A percentile compares a stretch with the other conserved stretches of the same genome.
phyloP scores from a whole-genome alignment of 2,888 invertebrate genomes.

The Hyles lineata region DNA sequence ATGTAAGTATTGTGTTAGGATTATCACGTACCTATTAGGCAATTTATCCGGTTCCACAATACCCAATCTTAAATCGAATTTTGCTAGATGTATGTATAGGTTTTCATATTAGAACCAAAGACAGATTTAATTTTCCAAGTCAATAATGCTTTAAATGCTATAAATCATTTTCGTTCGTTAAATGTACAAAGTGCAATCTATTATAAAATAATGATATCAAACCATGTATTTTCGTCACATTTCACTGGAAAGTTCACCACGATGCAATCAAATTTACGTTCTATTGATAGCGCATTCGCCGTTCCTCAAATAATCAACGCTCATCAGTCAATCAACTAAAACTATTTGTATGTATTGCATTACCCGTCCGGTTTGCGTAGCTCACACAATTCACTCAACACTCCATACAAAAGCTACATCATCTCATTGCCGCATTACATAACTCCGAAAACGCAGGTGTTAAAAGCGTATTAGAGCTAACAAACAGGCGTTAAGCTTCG shows the following conservation, averaged over 20 bases:
- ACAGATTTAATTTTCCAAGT: too few relatives aligned
- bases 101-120: too few relatives aligned
- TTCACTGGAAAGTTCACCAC: background rate
- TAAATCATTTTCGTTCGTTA: background rate
- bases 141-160: background rate
- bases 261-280: constrained; percentile 1
- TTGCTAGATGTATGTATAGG: too few relatives aligned
- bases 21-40: too few relatives aligned
- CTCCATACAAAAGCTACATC: constrained; percentile 64
- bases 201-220: background rate
- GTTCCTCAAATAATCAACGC: constrained; percentile 29
- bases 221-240: background rate
- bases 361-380: constrained; percentile 41
- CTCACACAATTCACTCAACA: constrained; percentile 61
- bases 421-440: constrained; percentile 66
- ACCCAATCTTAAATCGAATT: too few relatives aligned
- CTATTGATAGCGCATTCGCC: constrained; percentile 13
- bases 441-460: constrained; percentile 77
- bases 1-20: too few relatives aligned
- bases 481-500: constrained; percentile 81
- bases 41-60: too few relatives aligned
- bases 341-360: constrained; percentile 47
- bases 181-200: background rate
- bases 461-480: constrained; percentile 78
- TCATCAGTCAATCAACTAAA: constrained; percentile 51